phyloP scores from a whole-genome alignment of 2,888 invertebrate species.

The Pterobdella sp. region DNA sequence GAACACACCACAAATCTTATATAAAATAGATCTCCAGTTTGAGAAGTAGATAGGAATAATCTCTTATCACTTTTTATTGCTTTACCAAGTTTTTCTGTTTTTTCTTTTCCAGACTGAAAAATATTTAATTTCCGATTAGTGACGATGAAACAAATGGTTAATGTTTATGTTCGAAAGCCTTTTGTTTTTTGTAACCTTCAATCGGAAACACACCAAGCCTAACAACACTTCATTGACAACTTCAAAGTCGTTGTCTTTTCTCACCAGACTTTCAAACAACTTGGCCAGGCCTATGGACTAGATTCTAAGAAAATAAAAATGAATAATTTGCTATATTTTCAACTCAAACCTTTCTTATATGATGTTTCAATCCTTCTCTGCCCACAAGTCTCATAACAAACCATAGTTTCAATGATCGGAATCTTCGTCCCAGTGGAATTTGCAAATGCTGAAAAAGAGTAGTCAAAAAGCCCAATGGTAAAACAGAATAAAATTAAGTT shows the following conservation, averaged over 20 bases:
- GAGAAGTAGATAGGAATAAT: slow-evolving; percentile 85
- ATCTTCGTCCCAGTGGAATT: slow-evolving; percentile 75
- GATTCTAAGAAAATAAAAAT: slow-evolving; percentile 26
- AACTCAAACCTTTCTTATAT: slow-evolving; percentile 63
- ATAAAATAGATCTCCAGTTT: slow-evolving; percentile 74
- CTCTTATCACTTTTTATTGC: slow-evolving; percentile 77
- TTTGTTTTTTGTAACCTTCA: slow-evolving; percentile 62
- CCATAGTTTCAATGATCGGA: slow-evolving; percentile 87
- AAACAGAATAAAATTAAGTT: too few relatives aligned
- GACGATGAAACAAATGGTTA: too few relatives aligned
- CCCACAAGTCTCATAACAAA: slow-evolving; percentile 77
- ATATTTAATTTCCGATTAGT: too few relatives aligned
- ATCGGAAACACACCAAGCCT: slow-evolving; percentile 82
- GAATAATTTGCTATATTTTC: not conserved
- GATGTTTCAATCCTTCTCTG: slow-evolving; percentile 65
- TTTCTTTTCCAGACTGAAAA: slow-evolving; percentile 23
- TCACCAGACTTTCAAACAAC: slow-evolving; percentile 67
- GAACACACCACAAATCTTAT: slow-evolving; percentile 83
- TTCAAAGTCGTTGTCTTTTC: slow-evolving; percentile 69
- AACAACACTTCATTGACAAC: slow-evolving; percentile 71
- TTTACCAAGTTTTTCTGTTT: slow-evolving; percentile 58
- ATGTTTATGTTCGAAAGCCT: too few relatives aligned
- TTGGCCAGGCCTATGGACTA: slow-evolving; percentile 61
- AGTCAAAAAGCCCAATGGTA: too few relatives aligned
- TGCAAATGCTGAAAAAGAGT: slow-evolving; percentile 68